Percentiles rank a stretch among this genome's conserved stretches.
Evolutionary conservation across 2,888 invertebrate genomes (phyloP).

Genomic region (Thymelicus acteon): DNA sequence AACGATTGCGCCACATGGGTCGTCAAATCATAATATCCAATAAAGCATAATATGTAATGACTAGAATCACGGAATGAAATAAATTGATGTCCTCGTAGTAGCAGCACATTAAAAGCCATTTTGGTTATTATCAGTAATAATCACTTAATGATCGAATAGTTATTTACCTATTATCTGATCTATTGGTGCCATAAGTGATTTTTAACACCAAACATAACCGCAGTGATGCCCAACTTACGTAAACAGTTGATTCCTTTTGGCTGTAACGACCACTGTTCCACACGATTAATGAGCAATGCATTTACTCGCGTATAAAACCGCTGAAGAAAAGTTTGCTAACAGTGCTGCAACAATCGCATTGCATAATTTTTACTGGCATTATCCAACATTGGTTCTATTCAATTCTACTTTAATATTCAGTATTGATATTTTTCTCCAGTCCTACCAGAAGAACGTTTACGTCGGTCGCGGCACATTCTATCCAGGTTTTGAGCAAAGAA

Average conservation of each 20-base stretch:
- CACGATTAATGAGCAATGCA: constrained; percentile 27
- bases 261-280: constrained; percentile 36
- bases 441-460: constrained; percentile 57
- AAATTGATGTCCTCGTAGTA: not conserved
- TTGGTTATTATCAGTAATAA: constrained; percentile 31
- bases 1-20: too few species aligned
- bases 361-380: constrained; percentile 64
- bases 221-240: constrained; percentile 27
- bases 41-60: too few species aligned
- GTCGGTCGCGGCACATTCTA: constrained; percentile 53
- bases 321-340: constrained; percentile 47
- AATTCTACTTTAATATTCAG: constrained; percentile 58
- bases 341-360: constrained; percentile 62
- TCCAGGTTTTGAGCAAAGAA: constrained; percentile 46
- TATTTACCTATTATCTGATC: constrained; percentile 40
- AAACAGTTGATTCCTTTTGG: constrained; percentile 40
- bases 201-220: constrained; percentile 36
- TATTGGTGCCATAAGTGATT: constrained; percentile 45
- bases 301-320: constrained; percentile 16
- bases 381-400: constrained; percentile 62
- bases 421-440: constrained; percentile 56
- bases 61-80: not conserved
- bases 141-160: constrained; percentile 38
- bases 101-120: constrained; percentile 14
- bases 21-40: too few species aligned